These are phyloP conservation scores for Ceratotherium simum DNA, from an alignment of 2,113 vertebrate species.

Conservation along the genomic window DNA sequence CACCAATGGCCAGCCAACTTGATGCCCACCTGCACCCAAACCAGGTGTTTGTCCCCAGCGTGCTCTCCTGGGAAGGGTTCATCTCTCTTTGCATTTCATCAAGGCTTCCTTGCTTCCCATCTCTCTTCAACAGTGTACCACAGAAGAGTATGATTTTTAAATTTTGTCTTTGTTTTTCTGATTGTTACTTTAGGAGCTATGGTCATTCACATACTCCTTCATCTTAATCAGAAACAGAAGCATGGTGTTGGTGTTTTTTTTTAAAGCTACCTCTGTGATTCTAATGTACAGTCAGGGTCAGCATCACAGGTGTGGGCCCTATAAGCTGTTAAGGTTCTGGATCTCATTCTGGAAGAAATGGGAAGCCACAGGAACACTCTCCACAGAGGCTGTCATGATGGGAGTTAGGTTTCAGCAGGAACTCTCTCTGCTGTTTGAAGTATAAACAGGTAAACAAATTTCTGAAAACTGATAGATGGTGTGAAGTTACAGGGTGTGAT, in stretches of 20 bases:
- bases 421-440: neutral
- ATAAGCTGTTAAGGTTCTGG: neutral
- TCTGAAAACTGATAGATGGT: neutral
- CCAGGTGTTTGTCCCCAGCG: neutral
- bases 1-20: neutral
- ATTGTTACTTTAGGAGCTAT: neutral
- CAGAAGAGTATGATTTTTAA: neutral
- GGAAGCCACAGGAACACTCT: neutral
- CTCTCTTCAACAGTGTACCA: too few relatives aligned
- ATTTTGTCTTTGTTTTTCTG: neutral
- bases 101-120: neutral
- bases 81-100: neutral
- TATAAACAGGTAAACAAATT: neutral
- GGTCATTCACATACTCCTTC: neutral
- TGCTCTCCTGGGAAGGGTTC: neutral
- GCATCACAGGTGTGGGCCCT: neutral
- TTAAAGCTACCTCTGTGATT: neutral
- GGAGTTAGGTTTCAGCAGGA: neutral
- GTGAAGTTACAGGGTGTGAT: neutral
- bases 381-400: neutral
- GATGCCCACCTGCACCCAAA: neutral
- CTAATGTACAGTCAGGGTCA: neutral
- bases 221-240: neutral
- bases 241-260: neutral
- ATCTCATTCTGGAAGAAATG: neutral